Percentiles rank a stretch among this genome's conserved stretches.
Conservation (phyloP, 2,888 invertebrate genomes). For the Sicus ferrugineus region DNA sequence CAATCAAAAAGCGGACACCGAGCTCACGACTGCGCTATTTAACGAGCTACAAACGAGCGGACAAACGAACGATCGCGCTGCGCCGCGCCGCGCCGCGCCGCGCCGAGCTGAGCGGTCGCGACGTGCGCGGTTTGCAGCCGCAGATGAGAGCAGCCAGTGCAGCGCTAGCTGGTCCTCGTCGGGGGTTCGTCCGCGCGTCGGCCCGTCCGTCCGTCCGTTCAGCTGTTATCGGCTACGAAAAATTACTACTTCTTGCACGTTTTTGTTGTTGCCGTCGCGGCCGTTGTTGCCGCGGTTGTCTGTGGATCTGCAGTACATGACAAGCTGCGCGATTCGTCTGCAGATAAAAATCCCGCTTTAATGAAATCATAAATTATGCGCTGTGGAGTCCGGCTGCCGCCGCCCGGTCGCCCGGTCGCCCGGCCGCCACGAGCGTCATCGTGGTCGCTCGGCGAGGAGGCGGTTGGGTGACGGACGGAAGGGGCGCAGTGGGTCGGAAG, state of each 20-base stretch:
- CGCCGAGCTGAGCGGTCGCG: background rate
- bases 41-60: constrained; percentile 42
- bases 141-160: background rate
- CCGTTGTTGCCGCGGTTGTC: constrained; percentile 35
- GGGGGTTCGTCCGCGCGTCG: constrained; percentile 1
- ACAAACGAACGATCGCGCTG: constrained; percentile 17
- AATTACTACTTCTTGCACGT: constrained; percentile 47
- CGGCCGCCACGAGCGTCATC: background rate
- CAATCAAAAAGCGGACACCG: constrained; percentile 46
- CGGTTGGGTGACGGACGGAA: background rate
- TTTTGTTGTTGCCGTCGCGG: constrained; percentile 43
- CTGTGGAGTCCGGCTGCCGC: background rate
- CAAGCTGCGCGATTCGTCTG: constrained; percentile 58
- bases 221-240: constrained; percentile 45
- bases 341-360: constrained; percentile 61
- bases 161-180: background rate
- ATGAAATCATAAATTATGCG: constrained; percentile 62
- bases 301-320: constrained; percentile 45
- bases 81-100: background rate
- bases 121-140: background rate
- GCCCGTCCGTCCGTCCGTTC: no score
- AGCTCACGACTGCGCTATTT: constrained; percentile 47
- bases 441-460: background rate
- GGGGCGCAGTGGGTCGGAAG: no score
- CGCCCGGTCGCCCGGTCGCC: background rate